A percentile compares a stretch with the other conserved stretches of the same genome.
Conservation (phyloP, 1,140 invertebrate genomes). For the Hyles euphorbiae region DNA sequence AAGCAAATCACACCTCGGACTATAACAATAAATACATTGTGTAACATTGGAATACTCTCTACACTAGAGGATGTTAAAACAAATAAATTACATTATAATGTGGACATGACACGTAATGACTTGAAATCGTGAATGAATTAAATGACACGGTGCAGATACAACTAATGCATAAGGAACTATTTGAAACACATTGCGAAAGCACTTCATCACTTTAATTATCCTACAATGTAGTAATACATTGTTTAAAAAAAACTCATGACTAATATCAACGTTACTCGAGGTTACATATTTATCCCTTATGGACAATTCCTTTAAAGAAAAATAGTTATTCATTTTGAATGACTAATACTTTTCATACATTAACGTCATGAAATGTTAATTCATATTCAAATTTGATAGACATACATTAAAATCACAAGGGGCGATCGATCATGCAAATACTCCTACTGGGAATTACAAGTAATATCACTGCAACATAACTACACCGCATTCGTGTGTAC, state of each 20-base stretch:
- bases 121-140: constrained; percentile 29
- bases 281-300: too few species aligned
- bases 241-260: constrained; percentile 1
- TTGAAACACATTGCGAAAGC: constrained; percentile 16
- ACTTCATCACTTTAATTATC: constrained; percentile 14
- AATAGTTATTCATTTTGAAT: too few species aligned
- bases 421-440: constrained; percentile 21
- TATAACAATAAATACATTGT: constrained; percentile 65
- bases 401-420: constrained; percentile 23
- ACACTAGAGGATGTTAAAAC: constrained; percentile 40
- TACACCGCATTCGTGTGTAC: constrained; percentile 21
- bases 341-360: too few species aligned
- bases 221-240: constrained; percentile 14
- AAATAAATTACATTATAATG: constrained; percentile 40
- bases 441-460: constrained; percentile 30
- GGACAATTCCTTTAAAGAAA: too few species aligned
- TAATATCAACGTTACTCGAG: neutral
- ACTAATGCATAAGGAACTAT: constrained; percentile 32
- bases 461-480: constrained; percentile 56
- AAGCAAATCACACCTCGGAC: constrained; percentile 50
- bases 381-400: neutral
- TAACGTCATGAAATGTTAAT: neutral
- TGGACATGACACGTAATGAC: constrained; percentile 56
- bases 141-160: constrained; percentile 37
- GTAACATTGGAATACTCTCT: constrained; percentile 57